These are phyloP conservation scores for Papilio dardanus DNA, from an alignment of 1,140 invertebrate genomes.

Conservation along the genomic window DNA sequence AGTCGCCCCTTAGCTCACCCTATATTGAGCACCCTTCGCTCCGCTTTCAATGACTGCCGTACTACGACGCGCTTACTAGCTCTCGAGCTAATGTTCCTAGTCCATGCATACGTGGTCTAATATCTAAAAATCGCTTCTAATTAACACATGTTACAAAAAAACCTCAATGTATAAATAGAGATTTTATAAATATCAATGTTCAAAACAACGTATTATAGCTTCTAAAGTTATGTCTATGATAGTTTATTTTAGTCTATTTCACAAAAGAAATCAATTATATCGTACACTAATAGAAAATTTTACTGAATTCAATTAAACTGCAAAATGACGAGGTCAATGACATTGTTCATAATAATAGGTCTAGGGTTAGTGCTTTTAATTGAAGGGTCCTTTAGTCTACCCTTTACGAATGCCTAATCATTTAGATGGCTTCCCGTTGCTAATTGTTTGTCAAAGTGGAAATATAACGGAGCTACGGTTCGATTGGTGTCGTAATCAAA, in stretches of 20 bases:
- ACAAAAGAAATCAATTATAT: neutral
- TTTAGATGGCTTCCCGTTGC: neutral
- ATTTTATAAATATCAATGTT: neutral
- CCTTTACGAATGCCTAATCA: constrained; percentile 9
- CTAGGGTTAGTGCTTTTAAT: neutral
- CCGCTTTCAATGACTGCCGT: constrained; percentile 44
- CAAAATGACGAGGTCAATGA: neutral
- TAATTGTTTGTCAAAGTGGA: neutral
- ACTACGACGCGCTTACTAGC: constrained; percentile 8
- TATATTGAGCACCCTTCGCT: constrained; percentile 57
- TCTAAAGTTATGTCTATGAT: neutral
- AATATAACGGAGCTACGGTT: neutral
- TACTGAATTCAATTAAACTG: neutral
- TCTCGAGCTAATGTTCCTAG: neutral
- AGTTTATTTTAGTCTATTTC: neutral
- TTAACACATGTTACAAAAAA: too few relatives aligned
- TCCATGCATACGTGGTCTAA: neutral
- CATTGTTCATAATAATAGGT: constrained; percentile 5
- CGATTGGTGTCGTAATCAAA: neutral
- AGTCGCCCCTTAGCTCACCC: constrained; percentile 51
- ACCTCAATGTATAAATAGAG: neutral
- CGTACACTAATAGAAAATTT: neutral
- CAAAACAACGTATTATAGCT: neutral
- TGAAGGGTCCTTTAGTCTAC: neutral
- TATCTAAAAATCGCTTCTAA: neutral